Base-by-base conservation (phyloP, 64 coral and sea anemone genomes). In the Actinia equina region DNA sequence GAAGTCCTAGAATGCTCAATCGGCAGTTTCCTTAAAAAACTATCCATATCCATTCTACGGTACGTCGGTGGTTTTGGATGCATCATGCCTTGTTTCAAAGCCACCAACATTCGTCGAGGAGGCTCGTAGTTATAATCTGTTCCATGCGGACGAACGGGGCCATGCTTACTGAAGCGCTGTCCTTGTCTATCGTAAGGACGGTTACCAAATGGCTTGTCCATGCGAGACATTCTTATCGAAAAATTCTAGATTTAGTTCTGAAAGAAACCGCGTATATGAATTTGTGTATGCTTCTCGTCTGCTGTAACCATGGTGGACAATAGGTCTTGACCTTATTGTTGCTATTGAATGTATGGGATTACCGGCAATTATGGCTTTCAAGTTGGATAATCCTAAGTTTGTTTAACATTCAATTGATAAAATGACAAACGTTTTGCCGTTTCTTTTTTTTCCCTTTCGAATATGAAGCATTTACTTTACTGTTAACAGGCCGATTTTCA, bases 1-100 rank as follows among this genome's bases (percentile, higher is more conserved):
- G 97, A 99, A 43, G 88, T 95, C 78, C 97, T 92, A n/a, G 89
- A 93, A 80, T 99, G 97, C 37, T 99, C 97, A 76, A 99, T 99
- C 43, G 97, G 97, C 30, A 99, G 70, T 91, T 99, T 99, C 52
- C 93, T 77, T 69, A 99, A 61, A 43, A 92, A 70, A 51, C 44
- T 84, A 82, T 99, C 97, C 60, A 91, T 91, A 77, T 99, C 97
- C 63, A 99, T 88, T 25, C 77, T 81, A 53, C 93, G 87, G 79
- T 95, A 95, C 16, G 88, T 93, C 82, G 97, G 97, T 69, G 93
- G 97, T 55, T 99, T 93, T 0, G 97, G 93, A 93, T 99, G 97
- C 62, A 95, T 79, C 93, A 99, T 99, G 52, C 91, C 93, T 59
- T 95, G 90, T 82, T 99, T 99, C 8, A 99, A 91, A 44, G 97